Conservation (phyloP, 2,888 invertebrate species). For the Sinohyriopsis cumingii region DNA sequence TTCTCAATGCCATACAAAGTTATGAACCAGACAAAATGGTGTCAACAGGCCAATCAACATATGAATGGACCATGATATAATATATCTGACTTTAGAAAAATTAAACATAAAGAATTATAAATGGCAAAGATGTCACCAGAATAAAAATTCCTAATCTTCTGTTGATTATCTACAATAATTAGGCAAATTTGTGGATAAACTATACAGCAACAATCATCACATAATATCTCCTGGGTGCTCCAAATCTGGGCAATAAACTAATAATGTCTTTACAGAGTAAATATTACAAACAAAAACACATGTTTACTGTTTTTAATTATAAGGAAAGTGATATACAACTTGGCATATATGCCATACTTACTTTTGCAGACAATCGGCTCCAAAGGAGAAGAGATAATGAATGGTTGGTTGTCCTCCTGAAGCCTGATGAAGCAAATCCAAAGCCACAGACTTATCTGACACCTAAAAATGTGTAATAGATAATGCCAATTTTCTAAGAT, state of each 20-base stretch:
- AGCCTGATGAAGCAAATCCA: slow-evolving; percentile 3
- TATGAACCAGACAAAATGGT: no score
- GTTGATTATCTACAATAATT: no score
- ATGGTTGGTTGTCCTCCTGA: slow-evolving; percentile 50
- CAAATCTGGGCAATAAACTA: no score
- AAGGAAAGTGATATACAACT: neutral
- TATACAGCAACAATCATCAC: neutral
- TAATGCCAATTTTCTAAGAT: no score
- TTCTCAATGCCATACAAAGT: no score
- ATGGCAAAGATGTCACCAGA: no score
- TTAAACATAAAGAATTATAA: no score
- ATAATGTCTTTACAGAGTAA: neutral
- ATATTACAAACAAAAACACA: neutral
- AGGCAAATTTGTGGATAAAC: neutral
- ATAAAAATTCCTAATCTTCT: no score
- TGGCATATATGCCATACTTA: slow-evolving; percentile 24
- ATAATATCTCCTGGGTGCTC: neutral
- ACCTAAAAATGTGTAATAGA: slow-evolving; percentile 9
- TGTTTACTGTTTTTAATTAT: neutral
- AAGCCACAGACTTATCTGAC: slow-evolving; percentile 23
- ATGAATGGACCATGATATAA: no score
- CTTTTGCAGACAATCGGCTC: slow-evolving; percentile 64
- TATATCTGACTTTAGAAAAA: no score
- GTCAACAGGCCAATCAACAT: no score
- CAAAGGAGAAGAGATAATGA: slow-evolving; percentile 63